Conservation (phyloP, 2,113 vertebrate species). For the Manacus vitellinus region DNA sequence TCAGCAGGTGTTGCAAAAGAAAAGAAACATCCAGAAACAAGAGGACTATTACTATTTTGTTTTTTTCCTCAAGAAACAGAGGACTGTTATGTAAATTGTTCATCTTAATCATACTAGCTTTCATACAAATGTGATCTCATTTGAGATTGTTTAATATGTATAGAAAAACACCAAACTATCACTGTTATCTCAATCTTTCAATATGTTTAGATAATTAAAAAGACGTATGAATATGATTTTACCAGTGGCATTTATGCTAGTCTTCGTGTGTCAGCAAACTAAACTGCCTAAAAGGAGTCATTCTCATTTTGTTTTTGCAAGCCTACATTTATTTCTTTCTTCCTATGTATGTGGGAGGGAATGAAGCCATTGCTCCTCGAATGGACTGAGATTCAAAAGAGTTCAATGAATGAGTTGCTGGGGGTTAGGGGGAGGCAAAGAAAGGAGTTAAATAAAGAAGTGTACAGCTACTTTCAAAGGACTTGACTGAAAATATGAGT, state of each 20-base stretch:
- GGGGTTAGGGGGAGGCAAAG: too few relatives aligned
- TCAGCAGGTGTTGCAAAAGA: neutral
- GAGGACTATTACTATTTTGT: neutral
- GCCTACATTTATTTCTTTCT: neutral
- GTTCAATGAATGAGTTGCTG: neutral
- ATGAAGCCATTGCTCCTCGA: neutral
- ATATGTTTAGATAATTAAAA: neutral
- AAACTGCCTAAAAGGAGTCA: neutral
- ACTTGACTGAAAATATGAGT: neutral
- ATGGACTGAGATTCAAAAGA: neutral
- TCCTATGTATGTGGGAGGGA: neutral
- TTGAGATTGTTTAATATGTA: neutral
- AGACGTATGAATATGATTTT: neutral
- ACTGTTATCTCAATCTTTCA: neutral
- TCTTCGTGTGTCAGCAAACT: neutral
- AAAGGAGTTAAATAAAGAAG: neutral
- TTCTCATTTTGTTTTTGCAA: neutral
- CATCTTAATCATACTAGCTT: neutral
- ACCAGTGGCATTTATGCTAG: neutral
- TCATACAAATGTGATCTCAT: neutral
- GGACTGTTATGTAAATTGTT: neutral
- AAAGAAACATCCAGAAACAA: neutral
- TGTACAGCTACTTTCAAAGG: neutral
- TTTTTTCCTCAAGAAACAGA: neutral
- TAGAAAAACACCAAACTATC: rapidly evolving